These are phyloP conservation scores for Leucoraja ocellata DNA, from an alignment of 2,797 vertebrate genomes.

Conservation along the genomic window DNA sequence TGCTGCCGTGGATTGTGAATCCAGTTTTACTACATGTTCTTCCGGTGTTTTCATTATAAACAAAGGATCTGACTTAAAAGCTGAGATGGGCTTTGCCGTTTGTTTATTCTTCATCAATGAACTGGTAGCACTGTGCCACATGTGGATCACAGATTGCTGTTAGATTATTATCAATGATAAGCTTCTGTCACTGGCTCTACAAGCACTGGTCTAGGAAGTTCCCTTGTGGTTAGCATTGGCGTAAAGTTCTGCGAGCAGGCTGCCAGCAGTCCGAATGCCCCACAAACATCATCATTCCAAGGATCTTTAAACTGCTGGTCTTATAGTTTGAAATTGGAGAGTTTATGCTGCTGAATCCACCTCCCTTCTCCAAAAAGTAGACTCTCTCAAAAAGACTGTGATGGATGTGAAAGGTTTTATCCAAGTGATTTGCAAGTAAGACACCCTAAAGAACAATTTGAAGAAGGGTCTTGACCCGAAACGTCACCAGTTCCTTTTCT, in stretches of 20 bases:
- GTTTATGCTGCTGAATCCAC: not conserved
- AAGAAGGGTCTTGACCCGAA: too few relatives aligned
- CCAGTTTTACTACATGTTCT: not conserved
- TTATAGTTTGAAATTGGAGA: not conserved
- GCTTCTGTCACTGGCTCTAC: not conserved
- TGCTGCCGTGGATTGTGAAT: not conserved
- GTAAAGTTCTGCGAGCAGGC: not conserved
- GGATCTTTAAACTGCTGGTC: not conserved
- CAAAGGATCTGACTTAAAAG: slow-evolving; percentile 5
- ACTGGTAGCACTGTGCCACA: not conserved
- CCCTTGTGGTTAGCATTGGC: not conserved
- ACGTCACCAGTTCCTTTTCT: too few relatives aligned
- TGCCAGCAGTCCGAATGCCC: not conserved
- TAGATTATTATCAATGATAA: not conserved
- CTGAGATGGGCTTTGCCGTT: not conserved
- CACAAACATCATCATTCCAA: not conserved
- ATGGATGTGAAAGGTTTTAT: not conserved
- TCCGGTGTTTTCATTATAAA: not conserved
- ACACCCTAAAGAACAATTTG: too few relatives aligned
- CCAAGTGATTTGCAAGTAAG: too few relatives aligned
- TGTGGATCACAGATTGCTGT: not conserved
- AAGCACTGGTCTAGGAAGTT: not conserved
- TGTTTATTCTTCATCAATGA: not conserved
- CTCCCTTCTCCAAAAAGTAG: not conserved
- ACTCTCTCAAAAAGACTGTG: not conserved